Conservation (phyloP, 2,797 vertebrate species). For the Tokudaia muenninki region DNA sequence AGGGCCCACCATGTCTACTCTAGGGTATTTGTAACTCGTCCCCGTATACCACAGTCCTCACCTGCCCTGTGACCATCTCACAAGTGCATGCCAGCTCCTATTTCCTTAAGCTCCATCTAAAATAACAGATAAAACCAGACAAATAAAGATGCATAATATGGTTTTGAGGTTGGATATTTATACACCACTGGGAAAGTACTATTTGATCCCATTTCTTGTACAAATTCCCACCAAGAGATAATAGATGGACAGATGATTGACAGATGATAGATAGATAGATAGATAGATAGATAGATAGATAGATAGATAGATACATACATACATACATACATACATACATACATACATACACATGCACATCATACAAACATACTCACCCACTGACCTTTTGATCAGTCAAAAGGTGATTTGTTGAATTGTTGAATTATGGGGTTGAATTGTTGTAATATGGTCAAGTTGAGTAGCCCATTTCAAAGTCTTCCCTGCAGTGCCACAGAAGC, state of each 20-base stretch:
- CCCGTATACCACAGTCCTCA: fast-evolving
- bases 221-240: not conserved
- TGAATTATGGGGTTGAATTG: not conserved
- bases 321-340: not conserved
- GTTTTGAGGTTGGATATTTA: not conserved
- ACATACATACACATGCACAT: not conserved
- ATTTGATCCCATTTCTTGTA: not conserved
- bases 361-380: not conserved
- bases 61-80: not conserved
- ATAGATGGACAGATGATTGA: not conserved
- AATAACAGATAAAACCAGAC: not conserved
- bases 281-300: not conserved
- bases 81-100: not conserved
- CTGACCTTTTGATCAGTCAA: too few relatives aligned
- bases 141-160: fast-evolving
- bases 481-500: conserved; percentile 8
- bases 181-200: not conserved
- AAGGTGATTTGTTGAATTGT: too few relatives aligned
- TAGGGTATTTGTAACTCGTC: not conserved
- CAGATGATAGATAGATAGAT: not conserved
- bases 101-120: not conserved
- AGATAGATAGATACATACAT: not conserved
- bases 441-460: not conserved
- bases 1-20: not conserved
- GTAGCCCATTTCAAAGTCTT: not conserved